A percentile compares a stretch with the other conserved stretches of the same genome.
phyloP scores from a whole-genome alignment of 2,113 vertebrate species.

The Aphyosemion australe region DNA sequence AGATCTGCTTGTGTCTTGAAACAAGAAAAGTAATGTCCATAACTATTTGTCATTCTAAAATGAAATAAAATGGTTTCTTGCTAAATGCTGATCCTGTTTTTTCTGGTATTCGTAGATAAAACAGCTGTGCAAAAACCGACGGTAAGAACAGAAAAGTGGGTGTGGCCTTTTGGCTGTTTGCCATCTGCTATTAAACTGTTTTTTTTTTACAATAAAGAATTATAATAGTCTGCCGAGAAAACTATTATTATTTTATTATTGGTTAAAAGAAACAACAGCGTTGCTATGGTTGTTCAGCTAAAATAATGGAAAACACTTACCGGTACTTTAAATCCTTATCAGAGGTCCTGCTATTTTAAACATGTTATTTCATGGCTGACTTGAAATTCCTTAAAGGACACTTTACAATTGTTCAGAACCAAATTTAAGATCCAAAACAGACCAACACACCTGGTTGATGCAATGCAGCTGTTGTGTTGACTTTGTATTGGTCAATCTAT shows the following conservation, averaged over 20 bases:
- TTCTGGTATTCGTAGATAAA: background rate
- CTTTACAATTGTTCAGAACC: conserved; percentile 15
- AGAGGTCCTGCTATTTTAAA: background rate
- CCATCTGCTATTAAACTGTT: conserved; percentile 10
- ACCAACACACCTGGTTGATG: background rate
- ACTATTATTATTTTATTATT: too few species aligned
- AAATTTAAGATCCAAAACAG: conserved; percentile 6
- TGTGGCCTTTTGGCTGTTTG: background rate
- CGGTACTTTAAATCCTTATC: too few species aligned
- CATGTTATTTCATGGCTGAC: conserved; percentile 8
- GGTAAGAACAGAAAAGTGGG: too few species aligned
- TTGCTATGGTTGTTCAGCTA: too few species aligned
- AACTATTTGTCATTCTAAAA: conserved; percentile 92
- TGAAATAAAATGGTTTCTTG: conserved; percentile 78
- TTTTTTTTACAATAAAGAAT: too few species aligned
- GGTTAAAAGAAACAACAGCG: too few species aligned
- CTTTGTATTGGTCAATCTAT: too few species aligned
- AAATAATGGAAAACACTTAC: too few species aligned
- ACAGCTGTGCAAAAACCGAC: background rate
- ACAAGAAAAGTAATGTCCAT: conserved; percentile 88
- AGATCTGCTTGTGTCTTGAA: conserved; percentile 92
- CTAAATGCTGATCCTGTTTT: conserved; percentile 30
- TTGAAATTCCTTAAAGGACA: conserved; percentile 12
- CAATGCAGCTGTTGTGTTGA: conserved; percentile 33
- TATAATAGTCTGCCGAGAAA: too few species aligned